Conservation (phyloP, 2,113 vertebrate species). For the Polypterus senegalus region DNA sequence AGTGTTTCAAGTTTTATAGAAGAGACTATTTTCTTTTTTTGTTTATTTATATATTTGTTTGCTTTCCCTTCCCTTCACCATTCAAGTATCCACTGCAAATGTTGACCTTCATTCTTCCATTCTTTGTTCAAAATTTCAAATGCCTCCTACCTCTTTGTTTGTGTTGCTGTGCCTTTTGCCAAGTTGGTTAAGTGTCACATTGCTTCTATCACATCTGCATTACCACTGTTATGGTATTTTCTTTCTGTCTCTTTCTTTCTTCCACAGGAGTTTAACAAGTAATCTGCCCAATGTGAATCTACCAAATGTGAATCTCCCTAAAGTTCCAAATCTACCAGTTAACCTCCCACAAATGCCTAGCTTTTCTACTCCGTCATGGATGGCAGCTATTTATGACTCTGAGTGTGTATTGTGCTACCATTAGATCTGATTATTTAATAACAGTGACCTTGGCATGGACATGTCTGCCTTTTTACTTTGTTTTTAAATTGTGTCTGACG, state of each 20-base stretch:
- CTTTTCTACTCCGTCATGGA: conserved; percentile 99
- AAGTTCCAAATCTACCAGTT: conserved; percentile 99
- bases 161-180: conserved; percentile 40
- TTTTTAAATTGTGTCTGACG: conserved; percentile 33
- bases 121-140: conserved; percentile 43
- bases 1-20: conserved; percentile 13
- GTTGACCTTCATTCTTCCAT: conserved; percentile 33
- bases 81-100: conserved; percentile 17
- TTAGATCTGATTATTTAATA: conserved; percentile 72
- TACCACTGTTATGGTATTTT: conserved; percentile 97
- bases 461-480: conserved; percentile 56
- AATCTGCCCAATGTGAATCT: conserved; percentile 99
- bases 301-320: conserved; percentile 99
- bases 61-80: conserved; percentile 11
- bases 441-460: conserved; percentile 89
- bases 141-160: conserved; percentile 39
- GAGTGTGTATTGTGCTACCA: conserved; percentile 99
- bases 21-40: conserved; percentile 1
- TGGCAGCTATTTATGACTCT: conserved; percentile 95
- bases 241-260: conserved; percentile 99
- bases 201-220: conserved; percentile 86
- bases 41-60: conserved; percentile 23
- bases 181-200: conserved; percentile 48
- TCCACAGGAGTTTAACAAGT: conserved; percentile 91
- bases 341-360: conserved; percentile 99